These are phyloP conservation scores for Pogona vitticeps DNA, from an alignment of 2,113 vertebrate species.

Conservation along the genomic window DNA sequence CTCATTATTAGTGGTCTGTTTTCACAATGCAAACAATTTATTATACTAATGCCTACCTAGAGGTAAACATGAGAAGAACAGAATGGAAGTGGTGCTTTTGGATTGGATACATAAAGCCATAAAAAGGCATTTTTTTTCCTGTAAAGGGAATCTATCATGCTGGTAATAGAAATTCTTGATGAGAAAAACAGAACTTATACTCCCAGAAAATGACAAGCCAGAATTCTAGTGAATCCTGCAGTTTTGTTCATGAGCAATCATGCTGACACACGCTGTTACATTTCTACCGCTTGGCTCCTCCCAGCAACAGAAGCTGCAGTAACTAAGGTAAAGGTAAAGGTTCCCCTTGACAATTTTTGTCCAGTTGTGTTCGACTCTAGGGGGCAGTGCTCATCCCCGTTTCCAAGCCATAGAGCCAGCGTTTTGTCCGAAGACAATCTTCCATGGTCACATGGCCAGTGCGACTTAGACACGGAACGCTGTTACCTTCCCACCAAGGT, in stretches of 20 bases:
- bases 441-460: too few relatives aligned
- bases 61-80: background rate
- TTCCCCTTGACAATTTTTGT: too few relatives aligned
- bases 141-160: background rate
- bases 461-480: too few relatives aligned
- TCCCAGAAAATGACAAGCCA: background rate
- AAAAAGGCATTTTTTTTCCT: background rate
- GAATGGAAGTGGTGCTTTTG: background rate
- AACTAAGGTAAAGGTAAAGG: too few relatives aligned
- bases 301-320: background rate
- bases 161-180: background rate
- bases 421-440: too few relatives aligned
- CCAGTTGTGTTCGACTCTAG: too few relatives aligned
- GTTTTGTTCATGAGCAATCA: background rate
- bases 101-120: too few relatives aligned
- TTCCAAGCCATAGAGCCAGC: too few relatives aligned
- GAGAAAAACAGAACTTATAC: background rate
- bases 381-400: too few relatives aligned
- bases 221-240: background rate
- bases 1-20: slow-evolving; percentile 29
- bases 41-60: background rate
- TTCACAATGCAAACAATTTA: slow-evolving; percentile 27
- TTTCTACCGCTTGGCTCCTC: background rate
- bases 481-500: too few relatives aligned
- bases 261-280: background rate